A percentile compares a stretch with the other conserved stretches of the same genome.
These are phyloP conservation scores for Thamnaconus septentrionalis DNA, from an alignment of 2,113 vertebrate genomes.

Conservation along the genomic window DNA sequence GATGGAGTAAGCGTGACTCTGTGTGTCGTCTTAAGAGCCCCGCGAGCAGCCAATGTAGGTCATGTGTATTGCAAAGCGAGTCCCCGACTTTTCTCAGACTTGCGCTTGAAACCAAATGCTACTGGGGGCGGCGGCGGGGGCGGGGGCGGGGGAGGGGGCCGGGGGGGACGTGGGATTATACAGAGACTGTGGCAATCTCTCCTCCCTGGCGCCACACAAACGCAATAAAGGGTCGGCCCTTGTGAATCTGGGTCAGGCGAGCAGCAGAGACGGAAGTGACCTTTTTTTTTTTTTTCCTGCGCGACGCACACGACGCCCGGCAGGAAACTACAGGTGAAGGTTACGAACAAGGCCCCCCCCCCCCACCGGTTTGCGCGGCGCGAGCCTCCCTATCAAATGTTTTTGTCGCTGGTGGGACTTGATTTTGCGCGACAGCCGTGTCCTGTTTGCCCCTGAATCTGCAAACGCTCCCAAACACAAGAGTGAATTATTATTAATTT, in stretches of 20 bases:
- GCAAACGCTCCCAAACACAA: no score
- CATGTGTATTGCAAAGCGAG: slow-evolving; percentile 48
- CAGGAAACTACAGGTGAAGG: slow-evolving; percentile 20
- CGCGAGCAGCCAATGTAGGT: slow-evolving; percentile 65
- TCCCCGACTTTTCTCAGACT: slow-evolving; percentile 55
- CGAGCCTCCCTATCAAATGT: no score
- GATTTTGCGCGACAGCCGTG: no score
- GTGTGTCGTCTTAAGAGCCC: slow-evolving; percentile 55
- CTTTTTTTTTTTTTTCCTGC: slow-evolving; percentile 14
- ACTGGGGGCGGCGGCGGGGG: slow-evolving; percentile 47
- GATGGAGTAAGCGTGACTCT: slow-evolving; percentile 44
- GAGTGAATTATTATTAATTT: no score
- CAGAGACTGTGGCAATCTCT: no score
- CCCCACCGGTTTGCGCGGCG: no score
- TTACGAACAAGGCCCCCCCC: no score
- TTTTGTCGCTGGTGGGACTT: no score
- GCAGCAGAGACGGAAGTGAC: slow-evolving; percentile 36
- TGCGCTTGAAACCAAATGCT: slow-evolving; percentile 52
- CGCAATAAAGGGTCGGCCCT: slow-evolving; percentile 22
- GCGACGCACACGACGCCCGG: slow-evolving; percentile 4
- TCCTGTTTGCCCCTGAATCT: no score
- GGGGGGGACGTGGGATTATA: no score
- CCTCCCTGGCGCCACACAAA: background rate
- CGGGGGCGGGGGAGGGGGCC: no score
- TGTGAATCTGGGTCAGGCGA: slow-evolving; percentile 52